phyloP scores from a whole-genome alignment of 1,140 invertebrate species.

The Drosophila ohnishii region DNA sequence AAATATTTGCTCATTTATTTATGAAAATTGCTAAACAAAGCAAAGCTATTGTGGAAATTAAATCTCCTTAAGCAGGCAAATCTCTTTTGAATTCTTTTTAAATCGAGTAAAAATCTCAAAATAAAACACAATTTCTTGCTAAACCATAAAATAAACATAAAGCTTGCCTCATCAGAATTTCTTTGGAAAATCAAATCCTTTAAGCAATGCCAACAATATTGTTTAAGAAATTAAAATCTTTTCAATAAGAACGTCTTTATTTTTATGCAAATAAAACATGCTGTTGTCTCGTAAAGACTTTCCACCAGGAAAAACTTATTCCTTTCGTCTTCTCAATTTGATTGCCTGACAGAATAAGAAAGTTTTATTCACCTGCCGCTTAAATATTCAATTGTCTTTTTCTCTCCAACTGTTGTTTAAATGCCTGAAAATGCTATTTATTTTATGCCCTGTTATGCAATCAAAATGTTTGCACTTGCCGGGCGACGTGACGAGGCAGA shows the following conservation, averaged over 20 bases:
- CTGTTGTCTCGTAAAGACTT: not conserved
- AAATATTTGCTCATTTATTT: not conserved
- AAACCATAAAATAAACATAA: too few relatives aligned
- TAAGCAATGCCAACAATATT: not conserved
- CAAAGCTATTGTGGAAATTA: not conserved
- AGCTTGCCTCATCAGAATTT: not conserved
- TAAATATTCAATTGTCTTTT: slow-evolving; percentile 47
- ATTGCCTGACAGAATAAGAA: slow-evolving; percentile 12
- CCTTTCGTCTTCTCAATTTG: slow-evolving; percentile 22
- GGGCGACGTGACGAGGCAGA: slow-evolving; percentile 29
- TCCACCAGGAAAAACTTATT: slow-evolving; percentile 13
- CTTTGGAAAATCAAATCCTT: not conserved
- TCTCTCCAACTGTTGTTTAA: slow-evolving; percentile 20
- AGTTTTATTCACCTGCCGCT: slow-evolving; percentile 31
- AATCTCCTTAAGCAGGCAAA: not conserved
- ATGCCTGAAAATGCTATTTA: slow-evolving; percentile 46
- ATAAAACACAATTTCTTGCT: not conserved
- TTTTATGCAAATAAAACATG: slow-evolving; percentile 21
- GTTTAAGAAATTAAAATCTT: not conserved
- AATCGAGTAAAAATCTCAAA: not conserved
- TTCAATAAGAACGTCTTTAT: not conserved
- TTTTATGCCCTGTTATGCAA: slow-evolving; percentile 50
- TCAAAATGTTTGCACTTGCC: slow-evolving; percentile 48
- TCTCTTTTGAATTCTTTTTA: not conserved
- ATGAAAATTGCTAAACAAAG: too few relatives aligned